Evolutionary conservation across 2,888 invertebrate species (phyloP), one percentile per base, ranked within the genome.

Genomic region (Aporophyla nigra): DNA sequence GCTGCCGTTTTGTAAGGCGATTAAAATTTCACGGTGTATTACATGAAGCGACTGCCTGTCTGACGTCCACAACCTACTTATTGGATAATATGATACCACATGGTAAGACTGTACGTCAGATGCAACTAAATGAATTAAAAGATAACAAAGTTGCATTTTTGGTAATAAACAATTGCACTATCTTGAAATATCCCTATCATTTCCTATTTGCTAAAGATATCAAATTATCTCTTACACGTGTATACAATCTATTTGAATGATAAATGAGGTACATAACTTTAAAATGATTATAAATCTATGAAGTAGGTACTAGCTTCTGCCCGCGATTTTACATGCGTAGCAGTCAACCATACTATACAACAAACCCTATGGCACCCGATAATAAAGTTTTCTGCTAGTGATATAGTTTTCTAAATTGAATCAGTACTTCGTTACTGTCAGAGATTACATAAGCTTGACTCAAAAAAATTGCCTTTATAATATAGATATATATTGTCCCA

Each of bases 221-320:
- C 56, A 65, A 19, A n/a, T 19, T 54, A 79, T 79, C 58, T 79
- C 40, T 73, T 79, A 79, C 73, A 73, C 68, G 68, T 54, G 73
- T 68, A 49, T 5, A 5, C 14, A 40, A n/a, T 63, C n/a, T n/a
- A 40, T 63, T 43, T n/a, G n/a, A 63, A n/a, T 43, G 16, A 16
- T 10, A 63, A 63, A 40, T 21, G 12, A 33, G 1, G 40, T 59
- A 59, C 5, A 5, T 27, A 27, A 19, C 5, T 59, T 27, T 27
- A 6, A 33, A 59, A 59, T 43, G 7, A 5, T 10, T 43, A 43
- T 43, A 43, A 43, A 43, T 43, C 40, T 43, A 43, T 9, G 33
- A 33, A 33, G 33, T n/a, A n/a, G n/a, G n/a, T 33, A 33, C 33
- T 33, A 33, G 33, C 33, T 33, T 33, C 33, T 33, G 3, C 33